phyloP scores from a whole-genome alignment of 2,888 invertebrate species.

The Steinernema carpocapsae region DNA sequence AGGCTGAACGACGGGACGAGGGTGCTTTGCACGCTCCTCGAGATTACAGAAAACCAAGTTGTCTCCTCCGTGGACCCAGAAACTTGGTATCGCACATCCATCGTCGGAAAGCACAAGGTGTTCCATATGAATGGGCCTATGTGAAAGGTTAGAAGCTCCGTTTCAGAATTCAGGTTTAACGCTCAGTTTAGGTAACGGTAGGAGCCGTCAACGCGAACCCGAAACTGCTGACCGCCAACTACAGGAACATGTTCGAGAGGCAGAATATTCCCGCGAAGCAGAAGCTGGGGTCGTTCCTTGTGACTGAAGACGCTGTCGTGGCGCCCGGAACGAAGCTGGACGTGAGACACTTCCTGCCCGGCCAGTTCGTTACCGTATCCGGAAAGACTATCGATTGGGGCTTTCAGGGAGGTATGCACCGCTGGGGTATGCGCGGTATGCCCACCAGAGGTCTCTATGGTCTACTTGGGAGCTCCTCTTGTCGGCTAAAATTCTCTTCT shows the following conservation, averaged over 20 bases:
- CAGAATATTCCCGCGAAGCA: constrained; percentile 60
- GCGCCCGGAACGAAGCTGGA: constrained; percentile 74
- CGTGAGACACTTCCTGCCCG: constrained; percentile 74
- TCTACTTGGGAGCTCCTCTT: constrained; percentile 92
- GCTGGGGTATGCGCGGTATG: constrained; percentile 77
- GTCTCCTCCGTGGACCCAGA: constrained; percentile 87
- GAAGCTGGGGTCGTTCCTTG: constrained; percentile 59
- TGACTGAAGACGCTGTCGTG: constrained; percentile 79
- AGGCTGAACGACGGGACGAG: constrained; percentile 59
- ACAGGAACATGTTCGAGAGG: constrained; percentile 80
- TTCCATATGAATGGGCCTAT: constrained; percentile 67
- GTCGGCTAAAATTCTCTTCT: constrained; percentile 69
- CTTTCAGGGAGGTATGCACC: constrained; percentile 91
- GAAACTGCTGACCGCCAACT: constrained; percentile 80
- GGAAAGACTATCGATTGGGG: constrained; percentile 78
- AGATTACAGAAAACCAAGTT: constrained; percentile 89
- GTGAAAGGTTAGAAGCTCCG: constrained; percentile 54
- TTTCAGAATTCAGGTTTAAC: constrained; percentile 69
- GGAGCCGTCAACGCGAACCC: constrained; percentile 59
- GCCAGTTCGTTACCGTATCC: constrained; percentile 86
- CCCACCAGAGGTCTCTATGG: constrained; percentile 85
- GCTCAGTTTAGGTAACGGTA: constrained; percentile 72
- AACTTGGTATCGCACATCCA: constrained; percentile 75
- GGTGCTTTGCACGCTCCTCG: constrained; percentile 64
- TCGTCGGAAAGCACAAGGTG: constrained; percentile 71